Base-by-base conservation (phyloP, 2,797 vertebrate genomes). In the Fistularia commersonii region DNA sequence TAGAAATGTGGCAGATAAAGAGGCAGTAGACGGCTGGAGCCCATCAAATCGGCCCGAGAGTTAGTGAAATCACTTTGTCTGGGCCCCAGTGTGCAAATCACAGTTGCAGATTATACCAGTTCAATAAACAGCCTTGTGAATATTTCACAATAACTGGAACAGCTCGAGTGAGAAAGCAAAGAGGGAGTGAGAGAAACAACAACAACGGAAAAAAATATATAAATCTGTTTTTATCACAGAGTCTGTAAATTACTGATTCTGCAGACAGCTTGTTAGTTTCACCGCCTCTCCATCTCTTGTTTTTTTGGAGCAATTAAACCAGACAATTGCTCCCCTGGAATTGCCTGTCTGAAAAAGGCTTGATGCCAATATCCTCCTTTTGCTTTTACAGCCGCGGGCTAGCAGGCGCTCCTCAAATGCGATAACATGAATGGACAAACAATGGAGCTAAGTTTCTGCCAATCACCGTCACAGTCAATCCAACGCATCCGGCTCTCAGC, bases 201-300 rank as follows among this genome's bases (percentile, higher is more conserved):
- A 42, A 61, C 62, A 77, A 52, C 32, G 23, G 2, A 34, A 14
- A 48, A 58, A 66, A 56, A 71, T 73, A 77, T 57, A 67, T 52
- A 67, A 69, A 66, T 74, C 61, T 58, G 61, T 67, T 86, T 82
- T 83, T 78, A 88, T 84, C 64, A 61, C 66, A 72, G 45, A 66
- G 64, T 48, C 70, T 72, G 74, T 80, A 84, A 85, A 87, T 85
- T 79, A 86, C 80, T 64, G 77, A 86, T 84, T 85, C 73, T 74
- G 76, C 60, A 79, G 87, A 84, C 86, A 89, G 86, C 83, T 89
- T 87, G 88, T 86, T 90, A 88, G 83, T 83, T 83, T 85, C 75
- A 65, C 74, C 56, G 72, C 77, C 71, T 86, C 72, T 73, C 64
- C 13, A 53, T 75, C 74, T 77, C 77, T 81, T 74, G 79, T 83